Evolutionary conservation across 2,113 vertebrate species (phyloP), one percentile per base, ranked within the genome.

Genomic region (Atlantisia rogersi): DNA sequence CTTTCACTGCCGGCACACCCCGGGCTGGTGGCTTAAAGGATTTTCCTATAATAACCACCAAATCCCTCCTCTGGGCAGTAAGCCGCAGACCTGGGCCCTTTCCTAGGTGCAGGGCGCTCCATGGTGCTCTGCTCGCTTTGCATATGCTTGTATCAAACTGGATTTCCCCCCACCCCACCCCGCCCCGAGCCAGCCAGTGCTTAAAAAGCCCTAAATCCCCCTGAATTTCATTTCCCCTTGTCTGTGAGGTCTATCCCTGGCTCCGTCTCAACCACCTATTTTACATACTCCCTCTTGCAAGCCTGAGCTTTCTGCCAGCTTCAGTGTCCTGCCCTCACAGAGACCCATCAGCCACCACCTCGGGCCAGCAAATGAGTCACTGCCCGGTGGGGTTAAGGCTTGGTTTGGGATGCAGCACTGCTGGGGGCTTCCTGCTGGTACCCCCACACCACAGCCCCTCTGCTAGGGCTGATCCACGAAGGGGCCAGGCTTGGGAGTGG

Each of bases 11-110:
- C 75, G 19, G 84, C 95, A 86, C 89, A 92, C 86, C 68, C 92
- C 29, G 5, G 91, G 86, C 93, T 68, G 92, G 11, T 88, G 89
- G 96, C 97, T 97, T 97, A 97, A 97, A 96, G 96, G 97, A 97
- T 97, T 97, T 97, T 92, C 97, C 96, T 95, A 90, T 97, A 97
- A 97, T 97, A 97, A 97, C 86, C 76, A 69, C 88, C 87, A 96
- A 97, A 97, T 97, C 97, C 97, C 86, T 91, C 75, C 71, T 90
- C 90, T 71, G 94, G 93, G 88, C 96, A 65, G 44, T 94, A 96
- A 97, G 97, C 96, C 0, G 40, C 92, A 69, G 86, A 76, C 94
- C 93, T 91, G 93, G 90, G 92, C 62, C 63, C 88, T 78, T 42
- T 22, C 25, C 92, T 67, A 76, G 92, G 93, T 94, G 69, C 86